Percentiles rank a stretch among this genome's conserved stretches.
These are phyloP conservation scores for Microcebus jonahi DNA, from an alignment of 2,113 vertebrate species.

Conservation along the genomic window DNA sequence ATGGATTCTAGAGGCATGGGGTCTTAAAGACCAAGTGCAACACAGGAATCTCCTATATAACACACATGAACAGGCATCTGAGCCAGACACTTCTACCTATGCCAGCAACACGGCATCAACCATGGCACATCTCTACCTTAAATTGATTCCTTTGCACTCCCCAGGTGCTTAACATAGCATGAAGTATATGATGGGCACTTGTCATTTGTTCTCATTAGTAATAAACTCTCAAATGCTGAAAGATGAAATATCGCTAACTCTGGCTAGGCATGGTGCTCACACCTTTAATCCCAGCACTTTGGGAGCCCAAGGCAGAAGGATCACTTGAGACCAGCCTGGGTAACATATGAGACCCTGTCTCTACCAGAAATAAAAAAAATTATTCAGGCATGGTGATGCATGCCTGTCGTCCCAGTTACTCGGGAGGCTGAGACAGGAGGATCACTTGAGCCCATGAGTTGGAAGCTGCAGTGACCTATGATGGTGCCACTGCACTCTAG, in stretches of 20 bases:
- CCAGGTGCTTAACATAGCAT: background rate
- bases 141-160: background rate
- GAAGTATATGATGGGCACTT: background rate
- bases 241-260: conserved; percentile 8
- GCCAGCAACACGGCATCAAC: background rate
- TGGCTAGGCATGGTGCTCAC: background rate
- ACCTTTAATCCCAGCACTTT: too few relatives aligned
- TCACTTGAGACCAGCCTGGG: too few relatives aligned
- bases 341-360: too few relatives aligned
- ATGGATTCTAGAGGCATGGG: background rate
- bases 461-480: too few relatives aligned
- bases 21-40: conserved; percentile 18
- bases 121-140: background rate
- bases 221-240: background rate
- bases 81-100: background rate
- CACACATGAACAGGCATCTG: background rate
- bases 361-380: too few relatives aligned
- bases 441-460: too few relatives aligned
- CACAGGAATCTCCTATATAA: background rate
- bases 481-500: too few relatives aligned
- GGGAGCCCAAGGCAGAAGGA: too few relatives aligned
- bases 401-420: too few relatives aligned
- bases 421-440: too few relatives aligned
- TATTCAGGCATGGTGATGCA: too few relatives aligned
- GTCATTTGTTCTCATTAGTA: background rate